Evolutionary conservation across 2,797 vertebrate species (phyloP), one percentile per base, ranked within the genome.

Genomic region (Margarornis squamiger): DNA sequence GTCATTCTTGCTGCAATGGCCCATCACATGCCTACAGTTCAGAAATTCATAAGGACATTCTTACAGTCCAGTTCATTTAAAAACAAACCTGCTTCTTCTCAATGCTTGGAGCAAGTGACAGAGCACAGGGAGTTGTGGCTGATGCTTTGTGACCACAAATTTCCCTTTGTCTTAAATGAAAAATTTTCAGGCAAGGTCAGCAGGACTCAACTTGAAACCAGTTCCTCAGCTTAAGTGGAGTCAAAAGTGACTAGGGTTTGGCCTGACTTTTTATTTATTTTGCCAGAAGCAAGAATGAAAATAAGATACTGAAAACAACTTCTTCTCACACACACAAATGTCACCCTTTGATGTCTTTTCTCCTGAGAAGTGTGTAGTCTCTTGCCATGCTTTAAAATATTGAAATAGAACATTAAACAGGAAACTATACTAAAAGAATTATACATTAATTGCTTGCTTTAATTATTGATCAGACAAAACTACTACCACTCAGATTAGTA

Each of bases 211-310:
- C 45, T 92, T 82, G 65, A 89, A 94, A 96, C 76, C 63, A 41
- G 34, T 91, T 93, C 74, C 75, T 95, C 63, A 67, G 74, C 63
- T 93, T 74, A 74, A 93, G 57, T 54, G 46, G 22, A 94, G 88
- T 94, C 63, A 90, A 82, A 94, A 95, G 92, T 77, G 80, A 61
- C 45, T 90, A 63, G 23, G 59, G 7, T 95, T 88, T 94, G 90
- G 70, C 73, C 93, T 95, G 85, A 91, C 43, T 74, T 86, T 72
- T 88, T 92, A 67, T 90, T 85, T 88, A 59, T 92, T 66, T 96
- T 67, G 29, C 91, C 58, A 82, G 36, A 92, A 93, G 86, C 67
- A 93, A 90, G 83, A 77, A 91, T 86, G 63, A 90, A 84, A 93
- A 93, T 90, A 62, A 92, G 80, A 85, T 13, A 14, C 41, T 84